Evolutionary conservation across 2,113 vertebrate genomes (phyloP).

Genomic region (Aythya baeri): DNA sequence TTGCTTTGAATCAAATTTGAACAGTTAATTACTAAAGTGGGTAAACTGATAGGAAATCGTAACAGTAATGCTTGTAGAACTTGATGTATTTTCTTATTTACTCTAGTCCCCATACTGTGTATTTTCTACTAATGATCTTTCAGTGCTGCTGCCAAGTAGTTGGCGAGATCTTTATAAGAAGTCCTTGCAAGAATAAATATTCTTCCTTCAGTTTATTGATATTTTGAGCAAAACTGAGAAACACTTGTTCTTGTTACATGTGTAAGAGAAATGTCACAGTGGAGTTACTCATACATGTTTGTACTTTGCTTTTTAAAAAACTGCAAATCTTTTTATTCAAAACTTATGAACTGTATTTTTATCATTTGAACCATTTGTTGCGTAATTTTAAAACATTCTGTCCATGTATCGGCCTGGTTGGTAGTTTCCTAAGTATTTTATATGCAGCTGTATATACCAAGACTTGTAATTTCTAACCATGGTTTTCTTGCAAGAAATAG

Average conservation of each 20-base stretch:
- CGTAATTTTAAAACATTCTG: background rate
- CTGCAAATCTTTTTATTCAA: background rate
- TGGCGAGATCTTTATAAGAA: background rate
- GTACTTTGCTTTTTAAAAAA: background rate
- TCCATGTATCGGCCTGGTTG: background rate
- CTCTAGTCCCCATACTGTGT: background rate
- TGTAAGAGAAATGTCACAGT: background rate
- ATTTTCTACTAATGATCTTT: background rate
- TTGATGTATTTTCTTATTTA: background rate
- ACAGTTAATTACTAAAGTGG: background rate
- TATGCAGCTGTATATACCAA: background rate
- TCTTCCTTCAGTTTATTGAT: background rate
- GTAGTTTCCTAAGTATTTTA: background rate
- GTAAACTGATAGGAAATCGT: background rate
- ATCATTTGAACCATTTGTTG: background rate
- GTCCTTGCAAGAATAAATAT: background rate
- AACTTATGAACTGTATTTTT: background rate
- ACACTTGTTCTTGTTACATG: background rate
- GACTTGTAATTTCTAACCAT: background rate
- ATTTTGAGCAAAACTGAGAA: background rate
- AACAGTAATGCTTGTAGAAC: background rate
- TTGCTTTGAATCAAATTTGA: background rate
- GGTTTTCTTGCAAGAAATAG: background rate
- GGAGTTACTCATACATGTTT: background rate
- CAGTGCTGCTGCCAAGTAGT: background rate